A percentile compares a stretch with the other conserved stretches of the same genome.
Evolutionary conservation across 2,888 invertebrate species (phyloP).

Genomic region (Andrena praecox): DNA sequence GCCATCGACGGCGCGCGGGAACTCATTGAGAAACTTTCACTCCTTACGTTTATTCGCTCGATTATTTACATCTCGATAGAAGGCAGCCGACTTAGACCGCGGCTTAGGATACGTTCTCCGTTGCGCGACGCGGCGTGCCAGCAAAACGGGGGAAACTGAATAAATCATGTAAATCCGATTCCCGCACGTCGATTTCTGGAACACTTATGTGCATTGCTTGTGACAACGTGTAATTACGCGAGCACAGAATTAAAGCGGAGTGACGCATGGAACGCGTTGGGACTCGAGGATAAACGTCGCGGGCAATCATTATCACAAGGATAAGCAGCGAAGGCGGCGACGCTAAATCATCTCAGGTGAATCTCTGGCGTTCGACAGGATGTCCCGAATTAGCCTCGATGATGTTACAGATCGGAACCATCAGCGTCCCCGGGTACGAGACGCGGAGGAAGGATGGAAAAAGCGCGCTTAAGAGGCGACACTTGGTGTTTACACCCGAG

Average conservation of each 20-base stretch:
- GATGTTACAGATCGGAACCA: slow-evolving; percentile 47
- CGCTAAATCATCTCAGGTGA: slow-evolving; percentile 38
- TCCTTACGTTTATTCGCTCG: background rate
- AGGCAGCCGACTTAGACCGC: no score
- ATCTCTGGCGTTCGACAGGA: background rate
- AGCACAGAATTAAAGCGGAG: no score
- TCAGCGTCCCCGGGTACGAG: slow-evolving; percentile 27
- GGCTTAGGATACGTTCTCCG: no score
- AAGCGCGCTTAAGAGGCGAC: slow-evolving; percentile 65
- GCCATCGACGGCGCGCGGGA: background rate
- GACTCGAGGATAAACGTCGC: no score
- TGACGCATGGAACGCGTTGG: no score
- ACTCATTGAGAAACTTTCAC: background rate
- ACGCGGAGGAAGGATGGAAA: slow-evolving; percentile 49
- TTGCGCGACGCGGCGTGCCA: background rate
- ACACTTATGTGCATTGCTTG: background rate
- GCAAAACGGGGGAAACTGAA: background rate
- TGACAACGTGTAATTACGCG: no score
- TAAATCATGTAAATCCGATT: background rate
- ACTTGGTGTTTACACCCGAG: slow-evolving; percentile 65
- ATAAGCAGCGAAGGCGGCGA: no score
- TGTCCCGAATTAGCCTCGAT: slow-evolving; percentile 36
- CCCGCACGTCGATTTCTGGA: background rate
- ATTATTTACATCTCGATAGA: background rate
- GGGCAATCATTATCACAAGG: no score